A percentile compares a stretch with the other conserved stretches of the same genome.
These are phyloP conservation scores for Zelostemma sp. DNA, from an alignment of 1,140 invertebrate species.

Conservation along the genomic window DNA sequence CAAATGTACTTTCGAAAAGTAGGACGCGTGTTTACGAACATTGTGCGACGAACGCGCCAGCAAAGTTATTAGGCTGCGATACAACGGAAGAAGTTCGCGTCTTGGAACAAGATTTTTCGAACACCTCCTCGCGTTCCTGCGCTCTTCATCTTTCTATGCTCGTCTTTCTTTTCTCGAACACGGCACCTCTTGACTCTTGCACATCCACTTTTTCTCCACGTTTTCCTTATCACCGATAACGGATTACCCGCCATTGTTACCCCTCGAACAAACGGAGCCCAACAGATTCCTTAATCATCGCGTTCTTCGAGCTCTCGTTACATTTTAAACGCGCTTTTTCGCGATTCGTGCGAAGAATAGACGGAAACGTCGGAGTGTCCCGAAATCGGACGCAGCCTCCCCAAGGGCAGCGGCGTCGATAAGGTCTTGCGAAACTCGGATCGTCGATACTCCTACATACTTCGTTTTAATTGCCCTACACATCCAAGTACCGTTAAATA, in stretches of 20 bases:
- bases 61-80: constrained; percentile 30
- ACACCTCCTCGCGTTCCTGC: background rate
- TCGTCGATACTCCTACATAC: background rate
- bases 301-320: too few relatives aligned
- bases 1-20: constrained; percentile 18
- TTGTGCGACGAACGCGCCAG: constrained; percentile 47
- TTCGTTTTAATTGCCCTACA: too few relatives aligned
- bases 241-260: too few relatives aligned
- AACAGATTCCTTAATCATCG: too few relatives aligned
- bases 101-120: background rate
- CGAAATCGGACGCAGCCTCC: too few relatives aligned
- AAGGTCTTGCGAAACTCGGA: too few relatives aligned
- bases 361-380: too few relatives aligned
- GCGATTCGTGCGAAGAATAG: too few relatives aligned
- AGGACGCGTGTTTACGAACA: constrained; percentile 46
- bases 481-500: constrained; percentile 14
- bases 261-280: too few relatives aligned
- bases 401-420: too few relatives aligned
- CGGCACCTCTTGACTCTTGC: constrained; percentile 24
- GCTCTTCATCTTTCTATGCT: constrained; percentile 42
- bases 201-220: constrained; percentile 5
- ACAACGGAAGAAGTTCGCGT: constrained; percentile 11
- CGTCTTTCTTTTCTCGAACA: constrained; percentile 63
- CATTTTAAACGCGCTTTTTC: too few relatives aligned
- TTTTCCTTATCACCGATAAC: constrained; percentile 4